A percentile compares a stretch with the other conserved stretches of the same genome.
phyloP scores from a whole-genome alignment of 2,113 vertebrate species.

The Tyrannus savana region DNA sequence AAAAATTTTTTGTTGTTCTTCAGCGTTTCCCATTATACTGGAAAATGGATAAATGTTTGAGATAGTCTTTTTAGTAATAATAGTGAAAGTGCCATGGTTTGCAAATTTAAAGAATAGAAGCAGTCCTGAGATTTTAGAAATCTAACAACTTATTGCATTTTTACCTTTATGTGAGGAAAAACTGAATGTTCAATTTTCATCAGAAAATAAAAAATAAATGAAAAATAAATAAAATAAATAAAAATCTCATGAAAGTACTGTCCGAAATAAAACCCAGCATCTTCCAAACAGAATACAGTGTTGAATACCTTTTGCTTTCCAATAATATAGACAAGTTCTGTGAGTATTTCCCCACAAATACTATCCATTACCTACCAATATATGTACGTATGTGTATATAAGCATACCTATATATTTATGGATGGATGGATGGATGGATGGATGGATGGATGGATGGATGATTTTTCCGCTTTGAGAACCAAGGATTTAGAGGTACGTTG shows the following conservation, averaged over 20 bases:
- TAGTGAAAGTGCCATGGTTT: background rate
- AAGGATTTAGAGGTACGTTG: background rate
- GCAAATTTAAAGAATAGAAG: background rate
- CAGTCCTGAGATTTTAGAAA: background rate
- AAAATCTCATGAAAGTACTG: background rate
- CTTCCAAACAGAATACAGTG: background rate
- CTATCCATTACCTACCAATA: too few relatives aligned
- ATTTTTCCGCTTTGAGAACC: background rate
- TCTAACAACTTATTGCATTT: background rate
- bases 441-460: background rate
- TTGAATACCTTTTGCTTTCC: background rate
- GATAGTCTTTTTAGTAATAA: background rate
- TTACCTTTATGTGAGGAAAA: background rate
- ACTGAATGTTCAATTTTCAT: background rate
- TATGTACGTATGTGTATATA: rapidly evolving
- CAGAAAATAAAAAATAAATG: too few relatives aligned
- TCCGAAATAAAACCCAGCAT: background rate
- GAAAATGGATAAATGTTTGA: background rate
- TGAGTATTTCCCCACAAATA: background rate
- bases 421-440: too few relatives aligned
- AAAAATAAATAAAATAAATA: background rate
- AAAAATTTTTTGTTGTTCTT: background rate
- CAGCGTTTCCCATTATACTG: background rate
- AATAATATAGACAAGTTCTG: background rate
- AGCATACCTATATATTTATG: rapidly evolving